Base-by-base conservation (phyloP, 2,888 invertebrate genomes). In the Scaptomyza cyrtandrae region DNA sequence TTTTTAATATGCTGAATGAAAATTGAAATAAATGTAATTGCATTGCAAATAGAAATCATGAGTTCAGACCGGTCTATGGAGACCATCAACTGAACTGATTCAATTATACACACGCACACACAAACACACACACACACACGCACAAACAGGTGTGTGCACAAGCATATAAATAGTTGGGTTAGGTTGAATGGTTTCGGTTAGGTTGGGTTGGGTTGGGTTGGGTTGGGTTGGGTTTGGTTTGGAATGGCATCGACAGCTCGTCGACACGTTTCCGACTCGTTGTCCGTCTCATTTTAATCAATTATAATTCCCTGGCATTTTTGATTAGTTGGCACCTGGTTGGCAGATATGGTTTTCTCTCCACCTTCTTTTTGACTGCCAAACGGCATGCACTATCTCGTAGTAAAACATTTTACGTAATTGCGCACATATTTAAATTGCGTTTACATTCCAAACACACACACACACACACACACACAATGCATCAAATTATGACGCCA, bases 221-320 rank as follows among this genome's bases (percentile, higher is more conserved):
- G 59, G 16, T 39, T 46, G 27, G 19, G 37, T 54, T 43, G 41
- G 0, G 59, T 13, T 39, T 46, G 27, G 19, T 43, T 54, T 43
- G 41, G 1, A 46, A 1, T 41, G 44, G 33, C 11, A 13, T 45
- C 29, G 41, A 19, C 52, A 27, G 39, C 29, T 50, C 50, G 24
- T 14, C 37, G 52, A 37, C 52, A 52, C 24, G 50, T 39, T 29
- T 52, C 53, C 31, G 35, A 14, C 50, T 43, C 14, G 65, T 52
- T 45, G 48, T 65, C 61, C 16, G 66, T 60, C 68, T 76, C 80
- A 83, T 80, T 82, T 82, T 82, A 82, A 82, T 82, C 88, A 82
- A 88, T 82, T 82, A 88, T 82, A 82, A 82, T 82, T 82, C 83
- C 83, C 88, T 86, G 63, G 78, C 66, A 88, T 82, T 88, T 82